Evolutionary conservation across 2,888 invertebrate genomes (phyloP), one percentile per base, ranked within the genome.

Genomic region (Pherbina coryleti): DNA sequence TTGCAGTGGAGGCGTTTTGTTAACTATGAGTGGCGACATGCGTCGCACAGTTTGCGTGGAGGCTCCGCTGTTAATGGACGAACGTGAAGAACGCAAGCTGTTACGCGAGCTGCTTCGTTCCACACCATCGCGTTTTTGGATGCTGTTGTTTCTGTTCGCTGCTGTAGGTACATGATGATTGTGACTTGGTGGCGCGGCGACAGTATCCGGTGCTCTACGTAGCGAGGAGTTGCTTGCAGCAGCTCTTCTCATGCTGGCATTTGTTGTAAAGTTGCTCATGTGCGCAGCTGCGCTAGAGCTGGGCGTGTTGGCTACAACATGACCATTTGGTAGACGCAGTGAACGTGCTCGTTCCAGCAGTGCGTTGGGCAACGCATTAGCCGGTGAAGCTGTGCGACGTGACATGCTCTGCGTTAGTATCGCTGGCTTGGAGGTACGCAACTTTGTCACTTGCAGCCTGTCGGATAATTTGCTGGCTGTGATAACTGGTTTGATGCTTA

Each of bases 51-150:
- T 96, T 75, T 94, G 94, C 0, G 93, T 93, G 2, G 94, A 94
- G 0, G 94, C 93, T 3, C 95, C 93, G 87, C 96, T 96, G 85
- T 96, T 96, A 74, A 96, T 90, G 0, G 96, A 96, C 84, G 95
- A 96, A 37, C 95, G 91, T 0, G 96, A 96, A 85, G 96, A 96
- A 31, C 95, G 92, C 19, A 96, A 90, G 75, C 96, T 96, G 60
- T 95, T 94, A 55, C 95, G 91, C 0, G 96, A 96, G 19, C 94
- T 93, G 5, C 95, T 95, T 55, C 95, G 91, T 84, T 95, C 95
- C 0, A 95, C 95, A 3, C 44, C 44, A 82, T 93, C 92, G 79
- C 92, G 90, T 70, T 89, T 82, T 17, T 80, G 79, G 64, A 92
- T 90, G 69, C 89, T 82, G 17, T 80, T 79, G 25, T 14, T 60